A percentile compares a stretch with the other conserved stretches of the same genome.
phyloP scores from a whole-genome alignment of 2,888 invertebrate genomes.

The Azorinus chamasolen region DNA sequence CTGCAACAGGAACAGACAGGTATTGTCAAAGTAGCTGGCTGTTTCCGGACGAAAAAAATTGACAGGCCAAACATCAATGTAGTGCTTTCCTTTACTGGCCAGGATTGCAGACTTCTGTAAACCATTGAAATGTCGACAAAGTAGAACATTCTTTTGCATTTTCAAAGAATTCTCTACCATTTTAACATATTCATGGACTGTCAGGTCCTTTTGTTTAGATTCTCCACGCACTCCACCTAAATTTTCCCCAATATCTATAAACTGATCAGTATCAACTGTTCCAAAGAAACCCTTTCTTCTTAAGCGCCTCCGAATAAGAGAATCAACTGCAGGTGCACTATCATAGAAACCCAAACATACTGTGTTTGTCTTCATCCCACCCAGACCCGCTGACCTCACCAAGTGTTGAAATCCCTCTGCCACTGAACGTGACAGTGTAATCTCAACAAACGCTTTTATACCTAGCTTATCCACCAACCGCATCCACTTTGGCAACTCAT shows the following conservation, averaged over 20 bases:
- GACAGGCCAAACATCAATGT: conserved; percentile 99
- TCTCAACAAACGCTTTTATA: conserved; percentile 96
- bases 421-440: conserved; percentile 94
- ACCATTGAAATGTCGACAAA: conserved; percentile 96
- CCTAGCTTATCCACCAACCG: conserved; percentile 97
- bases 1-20: conserved; percentile 98
- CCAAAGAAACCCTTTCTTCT: conserved; percentile 69
- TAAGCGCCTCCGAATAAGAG: conserved; percentile 62
- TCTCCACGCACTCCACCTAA: conserved; percentile 71
- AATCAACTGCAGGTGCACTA: conserved; percentile 90
- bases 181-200: conserved; percentile 91
- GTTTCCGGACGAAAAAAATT: conserved; percentile 94
- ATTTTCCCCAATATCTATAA: conserved; percentile 63
- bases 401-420: conserved; percentile 97
- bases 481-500: conserved; percentile 95
- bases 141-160: conserved; percentile 97
- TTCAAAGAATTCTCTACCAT: conserved; percentile 95
- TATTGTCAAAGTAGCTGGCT: conserved; percentile 94
- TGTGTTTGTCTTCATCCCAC: conserved; percentile 99
- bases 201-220: conserved; percentile 64
- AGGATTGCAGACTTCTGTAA: conserved; percentile 93
- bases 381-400: conserved; percentile 96
- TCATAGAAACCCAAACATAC: conserved; percentile 97
- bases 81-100: conserved; percentile 89
- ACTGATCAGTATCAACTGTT: conserved; percentile 59